Evolutionary conservation across 2,888 invertebrate species (phyloP).

Genomic region (Troilus luridus): DNA sequence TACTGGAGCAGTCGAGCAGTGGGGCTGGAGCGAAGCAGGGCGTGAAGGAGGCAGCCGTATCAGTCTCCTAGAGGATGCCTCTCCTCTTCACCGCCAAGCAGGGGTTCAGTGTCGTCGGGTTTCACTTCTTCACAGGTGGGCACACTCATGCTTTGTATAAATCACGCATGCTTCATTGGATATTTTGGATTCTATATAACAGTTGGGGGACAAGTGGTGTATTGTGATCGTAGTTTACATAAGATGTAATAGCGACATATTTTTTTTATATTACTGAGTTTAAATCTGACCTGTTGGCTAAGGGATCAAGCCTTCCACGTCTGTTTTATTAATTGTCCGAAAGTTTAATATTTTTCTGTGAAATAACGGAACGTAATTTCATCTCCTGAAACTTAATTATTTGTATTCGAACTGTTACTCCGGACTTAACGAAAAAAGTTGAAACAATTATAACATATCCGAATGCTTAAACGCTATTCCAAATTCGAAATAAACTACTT

Average conservation of each 20-base stretch:
- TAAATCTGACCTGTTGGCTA: no score
- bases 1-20: neutral
- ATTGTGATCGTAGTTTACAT: neutral
- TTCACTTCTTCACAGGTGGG: conserved; percentile 63
- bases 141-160: conserved; percentile 3
- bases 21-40: conserved; percentile 59
- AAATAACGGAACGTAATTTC: no score
- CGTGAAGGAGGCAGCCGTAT: conserved; percentile 56
- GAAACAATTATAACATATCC: no score
- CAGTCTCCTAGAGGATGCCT: conserved; percentile 59
- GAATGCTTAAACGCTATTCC: no score
- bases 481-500: no score
- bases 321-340: no score
- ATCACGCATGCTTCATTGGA: neutral
- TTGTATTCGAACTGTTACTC: no score
- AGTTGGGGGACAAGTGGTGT: neutral
- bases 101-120: conserved; percentile 63
- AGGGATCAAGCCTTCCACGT: no score
- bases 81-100: conserved; percentile 60
- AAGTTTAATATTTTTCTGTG: no score
- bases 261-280: no score
- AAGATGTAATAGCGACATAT: neutral
- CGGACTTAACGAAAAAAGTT: no score
- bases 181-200: neutral
- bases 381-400: no score